Base-by-base conservation (phyloP, 2,888 invertebrate species). In the Ormia ochracea region DNA sequence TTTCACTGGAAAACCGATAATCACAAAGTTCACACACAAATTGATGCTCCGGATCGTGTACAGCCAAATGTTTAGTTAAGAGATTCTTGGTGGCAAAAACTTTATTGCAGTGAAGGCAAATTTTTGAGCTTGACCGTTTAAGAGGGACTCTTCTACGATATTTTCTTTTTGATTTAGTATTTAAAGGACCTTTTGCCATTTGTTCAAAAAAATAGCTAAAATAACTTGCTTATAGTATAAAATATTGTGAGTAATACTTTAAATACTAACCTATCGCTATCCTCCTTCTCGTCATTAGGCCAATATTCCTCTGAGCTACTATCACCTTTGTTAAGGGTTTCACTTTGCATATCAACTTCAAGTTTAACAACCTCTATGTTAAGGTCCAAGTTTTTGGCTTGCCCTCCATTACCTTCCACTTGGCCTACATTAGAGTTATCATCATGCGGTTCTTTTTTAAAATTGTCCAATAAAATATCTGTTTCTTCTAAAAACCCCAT, bases 71-170 rank as follows among this genome's bases (percentile, higher is more conserved):
- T 91, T 89, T 72, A 90, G 90, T 77, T 91, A 91, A 54, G 89
- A 87, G 73, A 89, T 89, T 38, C 85, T 88, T 82, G 33, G 56
- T 80, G 10, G 50, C 14, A 45, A 90, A 92, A 7, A 84, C 83
- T 86, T 92, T 92, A 17, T 88, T 86, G 82, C 92, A 92, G 43
- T 90, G 85, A 12, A 85, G 85, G 83, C 92, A 92, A 28, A 72
- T 45, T 63, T 73, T 80, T 10, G 23, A 38, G 26, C 52, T 56
- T 1, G 10, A 28, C 26, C 50, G 43, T 19, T 63, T 63, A 5
- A 58, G 12, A 10, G 76, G 48, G n/a, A 43, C 41, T 41, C 43
- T 80, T 19, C 43, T 61, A 26, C 14, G 56, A 28, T 77, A 77
- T 63, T 70, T 63, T 50, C 76, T 48, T 33, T 70, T 77, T 0